These are phyloP conservation scores for Epinotia nisella DNA, from an alignment of 2,888 invertebrate species.

Conservation along the genomic window DNA sequence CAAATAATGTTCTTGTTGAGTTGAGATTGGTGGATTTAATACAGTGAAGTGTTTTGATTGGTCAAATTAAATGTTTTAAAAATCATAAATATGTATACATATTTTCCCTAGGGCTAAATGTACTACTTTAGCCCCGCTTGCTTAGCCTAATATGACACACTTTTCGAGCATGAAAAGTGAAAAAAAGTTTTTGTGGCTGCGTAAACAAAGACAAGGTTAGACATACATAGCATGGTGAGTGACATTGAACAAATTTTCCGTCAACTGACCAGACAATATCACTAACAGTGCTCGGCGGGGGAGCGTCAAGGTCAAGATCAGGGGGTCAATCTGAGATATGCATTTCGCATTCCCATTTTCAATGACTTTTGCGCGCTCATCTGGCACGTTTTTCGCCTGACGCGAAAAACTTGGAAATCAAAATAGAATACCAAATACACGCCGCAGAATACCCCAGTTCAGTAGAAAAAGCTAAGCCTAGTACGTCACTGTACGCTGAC, in stretches of 20 bases:
- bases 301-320: not conserved
- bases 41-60: too few relatives aligned
- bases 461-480: not conserved
- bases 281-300: not conserved
- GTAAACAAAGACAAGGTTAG: not conserved
- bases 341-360: not conserved
- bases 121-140: too few relatives aligned
- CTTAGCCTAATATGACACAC: too few relatives aligned
- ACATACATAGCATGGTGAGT: not conserved
- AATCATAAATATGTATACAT: too few relatives aligned
- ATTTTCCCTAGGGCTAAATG: too few relatives aligned
- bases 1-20: too few relatives aligned
- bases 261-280: not conserved
- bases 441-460: not conserved
- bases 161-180: too few relatives aligned
- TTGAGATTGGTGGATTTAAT: too few relatives aligned
- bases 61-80: too few relatives aligned
- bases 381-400: not conserved
- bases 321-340: not conserved
- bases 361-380: not conserved
- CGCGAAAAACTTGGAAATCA: not conserved
- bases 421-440: not conserved
- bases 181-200: not conserved
- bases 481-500: too few relatives aligned
- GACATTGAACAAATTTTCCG: not conserved